Evolutionary conservation across 2,797 vertebrate species (phyloP), one percentile per base, ranked within the genome.

Genomic region (Poecilia gillii): DNA sequence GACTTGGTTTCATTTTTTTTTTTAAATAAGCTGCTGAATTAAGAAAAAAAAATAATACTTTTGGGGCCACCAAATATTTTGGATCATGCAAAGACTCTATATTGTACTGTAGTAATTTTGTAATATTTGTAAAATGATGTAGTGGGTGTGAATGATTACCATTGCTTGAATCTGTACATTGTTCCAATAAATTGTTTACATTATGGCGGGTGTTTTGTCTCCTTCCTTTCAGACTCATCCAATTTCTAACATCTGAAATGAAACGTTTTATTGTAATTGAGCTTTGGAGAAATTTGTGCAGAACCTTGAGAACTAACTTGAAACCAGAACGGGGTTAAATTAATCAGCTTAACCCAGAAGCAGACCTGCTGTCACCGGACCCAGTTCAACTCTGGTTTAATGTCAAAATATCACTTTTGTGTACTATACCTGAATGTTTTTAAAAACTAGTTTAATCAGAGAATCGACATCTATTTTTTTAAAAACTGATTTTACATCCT

Each of bases 71-170:
- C 97, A 99, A 98, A 97, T 98, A 98, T 99, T 99, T 99, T 99
- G 97, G 96, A 99, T 98, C 98, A 98, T 99, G 97, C 98, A 98
- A 97, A 99, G 97, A 98, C 97, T 99, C 97, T 99, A 99, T 99
- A 99, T 98, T 99, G 97, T 99, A 99, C 96, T 99, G 97, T 99
- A 98, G 97, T 99, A 98, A 97, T 98, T 99, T 99, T 99, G 98
- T 99, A 99, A 98, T 97, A 97, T 99, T 99, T 99, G 97, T 99
- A 99, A 97, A 96, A 98, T 97, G 97, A 96, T 95, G 90, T 98
- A 96, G 96, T 98, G 97, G 96, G 97, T 96, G 97, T 98, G 97
- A 96, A 96, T 98, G 98, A 96, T 97, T 98, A 98, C 97, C 97
- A 98, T 98, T 98, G 98, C 98, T 98, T 98, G 97, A 97, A 96